Percentiles rank a stretch among this genome's conserved stretches.
Evolutionary conservation across 2,113 vertebrate genomes (phyloP).

Genomic region (Albula glossodonta): DNA sequence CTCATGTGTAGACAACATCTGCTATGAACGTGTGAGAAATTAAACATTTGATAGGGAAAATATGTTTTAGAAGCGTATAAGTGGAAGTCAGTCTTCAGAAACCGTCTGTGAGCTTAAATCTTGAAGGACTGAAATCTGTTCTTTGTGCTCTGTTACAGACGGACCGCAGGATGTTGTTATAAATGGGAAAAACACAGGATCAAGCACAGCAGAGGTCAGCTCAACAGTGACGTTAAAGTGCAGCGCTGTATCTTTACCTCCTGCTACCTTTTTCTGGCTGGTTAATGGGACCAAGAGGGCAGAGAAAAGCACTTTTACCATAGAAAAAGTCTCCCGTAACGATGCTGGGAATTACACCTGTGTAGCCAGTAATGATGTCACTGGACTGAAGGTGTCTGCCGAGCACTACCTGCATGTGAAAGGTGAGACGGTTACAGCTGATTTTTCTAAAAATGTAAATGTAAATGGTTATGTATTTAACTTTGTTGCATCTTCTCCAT

Average conservation of each 20-base stretch:
- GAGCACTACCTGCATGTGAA: not conserved
- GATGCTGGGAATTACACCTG: not conserved
- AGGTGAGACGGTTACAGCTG: not conserved
- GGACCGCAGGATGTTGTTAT: slow-evolving; percentile 57
- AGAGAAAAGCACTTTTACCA: not conserved
- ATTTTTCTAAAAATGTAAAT: too few relatives aligned
- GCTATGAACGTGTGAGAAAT: too few relatives aligned
- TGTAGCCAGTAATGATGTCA: not conserved
- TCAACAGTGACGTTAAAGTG: slow-evolving; percentile 52
- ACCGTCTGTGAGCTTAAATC: not conserved
- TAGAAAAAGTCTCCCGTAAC: not conserved
- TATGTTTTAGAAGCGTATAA: too few relatives aligned
- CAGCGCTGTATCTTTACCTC: slow-evolving; percentile 30
- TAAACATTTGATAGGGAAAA: too few relatives aligned
- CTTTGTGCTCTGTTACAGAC: slow-evolving; percentile 40
- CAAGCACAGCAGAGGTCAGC: slow-evolving; percentile 32
- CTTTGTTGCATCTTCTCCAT: too few relatives aligned
- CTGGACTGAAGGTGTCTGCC: not conserved
- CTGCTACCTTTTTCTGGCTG: not conserved
- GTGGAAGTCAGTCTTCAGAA: not conserved
- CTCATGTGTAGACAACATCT: too few relatives aligned
- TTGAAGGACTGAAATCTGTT: not conserved
- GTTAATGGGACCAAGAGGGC: not conserved
- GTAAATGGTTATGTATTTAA: too few relatives aligned
- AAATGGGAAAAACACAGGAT: not conserved